Evolutionary conservation across 2,797 vertebrate species (phyloP).

Genomic region (Oryzias dopingdopingensis): DNA sequence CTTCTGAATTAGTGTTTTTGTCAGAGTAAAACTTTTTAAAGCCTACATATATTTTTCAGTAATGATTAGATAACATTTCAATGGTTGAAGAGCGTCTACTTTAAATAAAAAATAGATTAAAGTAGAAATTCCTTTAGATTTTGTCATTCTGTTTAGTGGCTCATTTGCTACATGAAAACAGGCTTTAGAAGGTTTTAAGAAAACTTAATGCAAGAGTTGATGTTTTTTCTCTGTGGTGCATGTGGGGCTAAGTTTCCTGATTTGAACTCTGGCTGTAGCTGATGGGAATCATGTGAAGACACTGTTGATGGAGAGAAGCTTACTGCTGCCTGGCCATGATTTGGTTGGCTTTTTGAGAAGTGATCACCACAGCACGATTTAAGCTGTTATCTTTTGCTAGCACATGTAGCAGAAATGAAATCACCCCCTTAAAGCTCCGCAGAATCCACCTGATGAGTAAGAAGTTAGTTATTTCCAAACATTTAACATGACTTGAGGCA

Average conservation of each 20-base stretch:
- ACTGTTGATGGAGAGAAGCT: slow-evolving; percentile 57
- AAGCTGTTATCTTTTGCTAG: slow-evolving; percentile 62
- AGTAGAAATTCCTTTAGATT: too few species aligned
- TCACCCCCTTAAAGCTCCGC: slow-evolving; percentile 48
- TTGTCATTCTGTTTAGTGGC: too few species aligned
- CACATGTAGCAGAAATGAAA: slow-evolving; percentile 60
- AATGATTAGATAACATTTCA: too few species aligned
- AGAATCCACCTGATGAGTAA: slow-evolving; percentile 57
- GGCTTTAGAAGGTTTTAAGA: too few species aligned
- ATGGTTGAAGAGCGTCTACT: too few species aligned
- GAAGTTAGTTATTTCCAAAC: slow-evolving; percentile 44
- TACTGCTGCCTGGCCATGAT: slow-evolving; percentile 57
- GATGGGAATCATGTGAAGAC: slow-evolving; percentile 63
- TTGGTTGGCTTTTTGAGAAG: slow-evolving; percentile 62
- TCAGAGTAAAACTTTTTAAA: too few species aligned
- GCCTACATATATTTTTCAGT: too few species aligned
- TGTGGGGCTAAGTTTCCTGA: slow-evolving; percentile 46
- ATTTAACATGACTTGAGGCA: slow-evolving; percentile 10
- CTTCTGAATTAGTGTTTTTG: too few species aligned
- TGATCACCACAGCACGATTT: slow-evolving; percentile 59
- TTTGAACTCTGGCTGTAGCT: slow-evolving; percentile 41
- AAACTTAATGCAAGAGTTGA: too few species aligned
- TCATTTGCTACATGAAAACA: too few species aligned
- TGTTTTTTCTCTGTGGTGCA: slow-evolving; percentile 1
- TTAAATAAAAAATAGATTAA: too few species aligned